Percentiles rank a stretch among this genome's conserved stretches.
These are phyloP conservation scores for Drosophila macrothrix DNA, from an alignment of 2,888 invertebrate species.

Conservation along the genomic window DNA sequence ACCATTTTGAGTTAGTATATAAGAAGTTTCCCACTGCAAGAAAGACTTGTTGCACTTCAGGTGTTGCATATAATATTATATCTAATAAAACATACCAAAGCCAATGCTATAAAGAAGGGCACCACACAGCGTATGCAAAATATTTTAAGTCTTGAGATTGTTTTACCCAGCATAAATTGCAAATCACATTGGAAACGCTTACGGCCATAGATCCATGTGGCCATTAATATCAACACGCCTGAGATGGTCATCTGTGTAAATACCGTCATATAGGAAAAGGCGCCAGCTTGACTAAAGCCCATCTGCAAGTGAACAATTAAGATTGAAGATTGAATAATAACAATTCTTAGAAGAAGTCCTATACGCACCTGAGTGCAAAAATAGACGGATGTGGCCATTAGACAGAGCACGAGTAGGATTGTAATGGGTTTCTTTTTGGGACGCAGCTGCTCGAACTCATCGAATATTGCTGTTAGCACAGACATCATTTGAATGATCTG, in stretches of 20 bases:
- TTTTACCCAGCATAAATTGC: constrained; percentile 90
- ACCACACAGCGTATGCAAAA: constrained; percentile 81
- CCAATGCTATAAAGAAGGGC: constrained; percentile 78
- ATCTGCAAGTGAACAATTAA: constrained; percentile 51
- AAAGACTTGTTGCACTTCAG: not conserved
- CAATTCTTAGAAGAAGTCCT: not conserved
- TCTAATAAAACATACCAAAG: constrained; percentile 66
- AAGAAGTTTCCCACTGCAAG: constrained; percentile 42
- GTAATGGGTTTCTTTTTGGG: constrained; percentile 65
- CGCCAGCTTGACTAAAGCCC: constrained; percentile 80
- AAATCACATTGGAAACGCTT: constrained; percentile 88
- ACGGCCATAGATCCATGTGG: constrained; percentile 93
- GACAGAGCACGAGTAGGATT: constrained; percentile 52
- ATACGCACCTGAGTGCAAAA: constrained; percentile 82
- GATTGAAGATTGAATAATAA: not conserved
- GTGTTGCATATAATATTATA: not conserved
- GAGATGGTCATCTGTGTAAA: constrained; percentile 86
- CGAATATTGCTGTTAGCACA: constrained; percentile 82
- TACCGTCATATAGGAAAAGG: constrained; percentile 73
- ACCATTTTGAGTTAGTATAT: constrained; percentile 39
- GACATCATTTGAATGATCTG: constrained; percentile 82
- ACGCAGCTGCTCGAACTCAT: constrained; percentile 81
- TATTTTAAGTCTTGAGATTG: constrained; percentile 86
- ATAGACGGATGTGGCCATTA: constrained; percentile 72
- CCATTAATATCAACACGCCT: constrained; percentile 91